Percentiles rank a stretch among this genome's conserved stretches.
phyloP scores from a whole-genome alignment of 2,113 vertebrate species.

The Ailurus styani region DNA sequence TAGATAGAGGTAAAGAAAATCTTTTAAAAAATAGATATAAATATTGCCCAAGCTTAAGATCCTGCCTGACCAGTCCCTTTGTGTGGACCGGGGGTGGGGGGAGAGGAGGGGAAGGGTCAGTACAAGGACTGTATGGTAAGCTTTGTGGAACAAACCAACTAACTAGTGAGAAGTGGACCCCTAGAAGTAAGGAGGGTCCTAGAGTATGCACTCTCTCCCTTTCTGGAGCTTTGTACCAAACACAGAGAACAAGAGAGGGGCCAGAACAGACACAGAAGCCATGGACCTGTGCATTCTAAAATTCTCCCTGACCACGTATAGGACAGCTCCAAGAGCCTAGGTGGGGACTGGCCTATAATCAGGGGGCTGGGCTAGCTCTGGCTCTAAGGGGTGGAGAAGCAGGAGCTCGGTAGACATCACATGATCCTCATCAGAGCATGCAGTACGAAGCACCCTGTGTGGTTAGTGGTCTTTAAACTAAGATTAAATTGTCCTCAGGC shows the following conservation, averaged over 20 bases:
- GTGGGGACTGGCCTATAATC: not conserved
- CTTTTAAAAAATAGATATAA: not conserved
- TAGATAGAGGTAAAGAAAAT: not conserved
- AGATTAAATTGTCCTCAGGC: not conserved
- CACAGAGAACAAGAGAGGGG: not conserved
- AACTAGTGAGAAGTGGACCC: not conserved
- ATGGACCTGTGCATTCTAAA: not conserved
- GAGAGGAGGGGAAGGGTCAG: not conserved
- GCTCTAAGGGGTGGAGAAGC: not conserved
- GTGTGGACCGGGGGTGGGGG: not conserved
- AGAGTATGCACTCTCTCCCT: not conserved
- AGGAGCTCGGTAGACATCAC: not conserved
- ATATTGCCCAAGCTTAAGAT: not conserved
- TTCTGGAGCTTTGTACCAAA: not conserved
- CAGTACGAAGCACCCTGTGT: not conserved
- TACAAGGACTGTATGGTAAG: not conserved
- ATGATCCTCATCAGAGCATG: not conserved
- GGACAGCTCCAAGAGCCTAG: not conserved
- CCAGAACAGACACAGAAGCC: not conserved
- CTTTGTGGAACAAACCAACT: not conserved
- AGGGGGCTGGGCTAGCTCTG: not conserved
- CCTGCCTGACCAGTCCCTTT: not conserved
- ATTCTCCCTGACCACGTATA: not conserved
- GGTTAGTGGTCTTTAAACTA: not conserved
- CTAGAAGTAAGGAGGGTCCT: not conserved